Evolutionary conservation across 2,797 vertebrate genomes (phyloP), one percentile per base, ranked within the genome.

Genomic region (Choloepus didactylus): DNA sequence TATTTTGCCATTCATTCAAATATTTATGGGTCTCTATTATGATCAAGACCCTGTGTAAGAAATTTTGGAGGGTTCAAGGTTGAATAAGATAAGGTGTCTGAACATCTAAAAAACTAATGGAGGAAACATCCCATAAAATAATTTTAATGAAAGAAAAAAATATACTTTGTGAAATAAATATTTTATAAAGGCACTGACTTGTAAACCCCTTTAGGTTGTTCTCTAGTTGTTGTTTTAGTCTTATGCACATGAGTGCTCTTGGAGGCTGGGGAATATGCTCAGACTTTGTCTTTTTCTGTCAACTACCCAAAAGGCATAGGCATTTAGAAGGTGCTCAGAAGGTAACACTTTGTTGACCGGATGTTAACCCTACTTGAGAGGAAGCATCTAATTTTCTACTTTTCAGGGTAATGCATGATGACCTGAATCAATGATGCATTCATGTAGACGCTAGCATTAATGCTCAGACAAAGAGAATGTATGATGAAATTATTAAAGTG

Each of bases 131-230:
- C 54, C 25, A 66, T 9, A 72, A 9, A 77, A 44, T 29, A 70
- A 7, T 82, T 94, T 83, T 60, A 93, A 91, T 62, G 29, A 85
- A 85, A 91, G 44, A 87, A 54, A 85, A 60, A 85, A 29, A 21
- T 46, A 92, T 19, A 29, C 27, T 76, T 83, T 90, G 38, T 87
- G 85, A 84, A 93, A 64, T 66, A 60, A 93, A 72, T 10, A 75
- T 19, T 41, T 15, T 79, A 72, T 81, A n/a, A 70, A 23, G 14
- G n/a, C 46, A 54, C 21, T 84, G 38, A 59, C 38, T 35, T 85
- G 31, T 1, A 77, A 38, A 70, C 14, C 19, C 41, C 10, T 23
- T 54, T 46, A 19, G 31, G 16, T 38, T 21, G 0, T 91, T 8
- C 35, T 88, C 41, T 67, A 18, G 38, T 16, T 82, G 56, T 54